phyloP scores from a whole-genome alignment of 2,888 invertebrate genomes.

The Amphipyra berbera region DNA sequence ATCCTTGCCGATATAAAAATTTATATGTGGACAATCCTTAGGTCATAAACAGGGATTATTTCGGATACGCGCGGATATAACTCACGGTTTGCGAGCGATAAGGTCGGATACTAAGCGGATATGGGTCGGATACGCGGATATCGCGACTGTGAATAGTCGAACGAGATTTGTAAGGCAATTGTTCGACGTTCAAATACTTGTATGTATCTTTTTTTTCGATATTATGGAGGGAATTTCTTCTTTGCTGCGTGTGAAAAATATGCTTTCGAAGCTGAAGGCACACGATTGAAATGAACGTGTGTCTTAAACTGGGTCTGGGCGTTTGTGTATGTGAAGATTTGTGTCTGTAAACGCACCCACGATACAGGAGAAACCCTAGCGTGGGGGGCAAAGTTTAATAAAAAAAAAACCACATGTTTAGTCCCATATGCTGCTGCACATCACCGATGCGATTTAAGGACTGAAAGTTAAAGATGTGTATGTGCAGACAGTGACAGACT shows the following conservation, averaged over 20 bases:
- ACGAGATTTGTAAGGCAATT: constrained; percentile 61
- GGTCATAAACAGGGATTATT: constrained; percentile 77
- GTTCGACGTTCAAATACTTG: constrained; percentile 44
- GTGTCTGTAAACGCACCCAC: too few relatives aligned
- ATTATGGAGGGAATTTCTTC: not conserved
- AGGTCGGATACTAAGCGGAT: constrained; percentile 58
- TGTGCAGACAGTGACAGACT: constrained; percentile 3
- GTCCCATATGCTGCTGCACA: too few relatives aligned
- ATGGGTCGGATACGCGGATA: constrained; percentile 59
- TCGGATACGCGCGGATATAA: constrained; percentile 64
- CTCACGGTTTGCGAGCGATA: constrained; percentile 62
- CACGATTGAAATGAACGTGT: too few relatives aligned
- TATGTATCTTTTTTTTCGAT: constrained; percentile 2
- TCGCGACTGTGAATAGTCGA: constrained; percentile 45
- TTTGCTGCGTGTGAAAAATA: not conserved
- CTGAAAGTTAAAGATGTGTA: too few relatives aligned
- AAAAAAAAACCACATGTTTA: too few relatives aligned
- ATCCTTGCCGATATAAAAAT: constrained; percentile 81
- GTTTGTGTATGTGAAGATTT: too few relatives aligned
- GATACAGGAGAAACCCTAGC: too few relatives aligned
- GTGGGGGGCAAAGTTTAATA: too few relatives aligned
- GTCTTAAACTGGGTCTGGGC: too few relatives aligned
- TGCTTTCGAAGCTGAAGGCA: too few relatives aligned
- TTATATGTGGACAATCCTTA: constrained; percentile 75
- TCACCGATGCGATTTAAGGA: too few relatives aligned